Evolutionary conservation across 1,140 invertebrate genomes (phyloP).

Genomic region (Euschistus heros): DNA sequence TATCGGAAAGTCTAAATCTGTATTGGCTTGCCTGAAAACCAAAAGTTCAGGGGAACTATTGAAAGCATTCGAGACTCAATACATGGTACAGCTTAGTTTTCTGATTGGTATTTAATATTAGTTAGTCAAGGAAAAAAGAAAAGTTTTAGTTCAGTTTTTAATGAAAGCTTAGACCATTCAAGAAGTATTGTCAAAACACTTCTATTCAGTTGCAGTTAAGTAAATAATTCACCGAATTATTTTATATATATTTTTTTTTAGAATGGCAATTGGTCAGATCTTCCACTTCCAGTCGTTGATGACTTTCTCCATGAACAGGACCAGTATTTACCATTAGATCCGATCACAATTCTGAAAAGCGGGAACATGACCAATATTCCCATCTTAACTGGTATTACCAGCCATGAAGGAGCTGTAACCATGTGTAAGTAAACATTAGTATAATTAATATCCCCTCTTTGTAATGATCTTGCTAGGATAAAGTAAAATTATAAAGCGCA

Average conservation of each 20-base stretch:
- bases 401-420: slow-evolving; percentile 46
- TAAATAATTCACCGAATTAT: too few species aligned
- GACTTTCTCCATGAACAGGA: slow-evolving; percentile 42
- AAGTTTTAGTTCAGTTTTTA: too few species aligned
- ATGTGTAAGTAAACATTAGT: slow-evolving; percentile 34
- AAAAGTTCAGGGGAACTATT: slow-evolving; percentile 43
- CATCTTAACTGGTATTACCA: slow-evolving; percentile 46
- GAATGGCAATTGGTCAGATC: slow-evolving; percentile 42
- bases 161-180: too few species aligned
- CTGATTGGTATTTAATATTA: background rate
- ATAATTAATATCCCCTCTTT: too few species aligned
- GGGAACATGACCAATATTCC: slow-evolving; percentile 40
- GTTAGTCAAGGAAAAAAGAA: too few species aligned
- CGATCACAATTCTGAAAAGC: slow-evolving; percentile 37
- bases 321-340: slow-evolving; percentile 43
- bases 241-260: slow-evolving; percentile 34
- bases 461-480: too few species aligned
- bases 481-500: too few species aligned
- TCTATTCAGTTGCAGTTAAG: too few species aligned
- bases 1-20: slow-evolving; percentile 32
- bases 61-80: slow-evolving; percentile 45
- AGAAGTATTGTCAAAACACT: too few species aligned
- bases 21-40: slow-evolving; percentile 51
- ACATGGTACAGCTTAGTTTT: slow-evolving; percentile 37
- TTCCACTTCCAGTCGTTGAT: slow-evolving; percentile 46